Base-by-base conservation (phyloP, 2,113 vertebrate genomes). In the Ramphastos sulfuratus region DNA sequence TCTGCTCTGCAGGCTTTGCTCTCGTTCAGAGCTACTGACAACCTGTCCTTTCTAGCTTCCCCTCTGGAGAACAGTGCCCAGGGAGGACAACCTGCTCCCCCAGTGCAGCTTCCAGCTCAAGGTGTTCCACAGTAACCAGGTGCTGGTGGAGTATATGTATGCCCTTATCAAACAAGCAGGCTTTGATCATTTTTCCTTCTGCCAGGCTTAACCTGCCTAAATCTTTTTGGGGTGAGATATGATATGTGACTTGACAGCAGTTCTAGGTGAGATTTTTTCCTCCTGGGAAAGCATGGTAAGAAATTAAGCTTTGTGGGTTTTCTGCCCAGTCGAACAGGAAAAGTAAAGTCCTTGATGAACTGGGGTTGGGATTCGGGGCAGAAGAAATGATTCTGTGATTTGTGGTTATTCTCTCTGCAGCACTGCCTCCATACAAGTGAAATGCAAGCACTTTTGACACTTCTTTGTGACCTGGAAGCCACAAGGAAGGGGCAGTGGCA, bases 251-350 rank as follows among this genome's bases (percentile, higher is more conserved):
- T 94, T 95, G 96, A 94, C 94, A 96, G 92, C 78, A 87, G 55
- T 92, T 87, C 52, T 64, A 92, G 92, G 91, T 95, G 90, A 93
- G 94, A 96, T 85, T 94, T 95, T 90, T 94, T 94, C 91, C 94
- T 92, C 86, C 81, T 89, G 88, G 96, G 90, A 90, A 90, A 95
- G 83, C 6, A 2, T 75, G 77, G 88, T 80, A 86, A 88, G 85
- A 83, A 93, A 96, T 88, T 85, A 93, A 78, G 88, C 90, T 94
- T 89, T 92, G 89, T 25, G 27, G 63, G 83, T 92, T 94, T 95
- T 76, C 88, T 90, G 88, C 69, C 85, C 83, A 90, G 88, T 94
- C 25, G 1, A 92, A 61, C 86, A 92, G 70, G 54, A 58, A 90
- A 92, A 92, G 75, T 70, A 55, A 79, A 87, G 90, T 89, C 85